phyloP scores from a whole-genome alignment of 2,888 invertebrate genomes.

The Pseudeuparius sepicola region DNA sequence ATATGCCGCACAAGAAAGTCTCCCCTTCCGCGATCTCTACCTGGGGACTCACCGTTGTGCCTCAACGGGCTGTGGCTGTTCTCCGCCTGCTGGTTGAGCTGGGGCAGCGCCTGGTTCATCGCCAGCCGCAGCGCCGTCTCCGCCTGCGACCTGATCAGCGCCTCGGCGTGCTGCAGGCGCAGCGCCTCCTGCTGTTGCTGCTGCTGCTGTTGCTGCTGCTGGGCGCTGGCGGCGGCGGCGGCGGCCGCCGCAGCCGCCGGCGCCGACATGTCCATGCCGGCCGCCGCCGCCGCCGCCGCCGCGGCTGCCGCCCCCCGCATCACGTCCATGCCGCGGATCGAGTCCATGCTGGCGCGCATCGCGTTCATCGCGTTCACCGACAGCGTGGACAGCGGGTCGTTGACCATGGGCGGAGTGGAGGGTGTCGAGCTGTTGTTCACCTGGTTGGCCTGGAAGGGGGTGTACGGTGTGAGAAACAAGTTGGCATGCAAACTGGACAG shows the following conservation, averaged over 20 bases:
- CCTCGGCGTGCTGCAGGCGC: slow-evolving; percentile 59
- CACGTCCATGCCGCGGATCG: slow-evolving; percentile 42
- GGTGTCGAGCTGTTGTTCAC: slow-evolving; percentile 39
- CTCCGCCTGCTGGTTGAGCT: slow-evolving; percentile 37
- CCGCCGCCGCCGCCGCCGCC: slow-evolving; percentile 34
- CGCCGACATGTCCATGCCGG: slow-evolving; percentile 42
- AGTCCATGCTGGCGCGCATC: slow-evolving; percentile 50
- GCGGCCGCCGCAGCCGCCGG: slow-evolving; percentile 18
- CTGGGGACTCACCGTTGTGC: slow-evolving; percentile 37
- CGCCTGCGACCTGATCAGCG: slow-evolving; percentile 72
- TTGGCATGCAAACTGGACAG: no score
- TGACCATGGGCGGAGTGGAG: slow-evolving; percentile 40
- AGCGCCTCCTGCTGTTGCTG: slow-evolving; percentile 39
- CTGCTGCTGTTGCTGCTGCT: slow-evolving; percentile 34
- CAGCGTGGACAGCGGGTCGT: slow-evolving; percentile 38
- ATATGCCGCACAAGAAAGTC: no score
- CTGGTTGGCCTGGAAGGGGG: slow-evolving; percentile 36
- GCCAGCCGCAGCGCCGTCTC: slow-evolving; percentile 76
- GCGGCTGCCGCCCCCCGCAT: slow-evolving; percentile 45
- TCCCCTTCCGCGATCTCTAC: no score
- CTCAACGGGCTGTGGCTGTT: slow-evolving; percentile 37
- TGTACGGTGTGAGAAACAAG: no score
- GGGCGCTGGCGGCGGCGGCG: no score
- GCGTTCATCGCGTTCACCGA: slow-evolving; percentile 50
- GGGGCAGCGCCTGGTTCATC: slow-evolving; percentile 52